Evolutionary conservation across 2,113 vertebrate genomes (phyloP).

Genomic region (Capreolus pygargus): DNA sequence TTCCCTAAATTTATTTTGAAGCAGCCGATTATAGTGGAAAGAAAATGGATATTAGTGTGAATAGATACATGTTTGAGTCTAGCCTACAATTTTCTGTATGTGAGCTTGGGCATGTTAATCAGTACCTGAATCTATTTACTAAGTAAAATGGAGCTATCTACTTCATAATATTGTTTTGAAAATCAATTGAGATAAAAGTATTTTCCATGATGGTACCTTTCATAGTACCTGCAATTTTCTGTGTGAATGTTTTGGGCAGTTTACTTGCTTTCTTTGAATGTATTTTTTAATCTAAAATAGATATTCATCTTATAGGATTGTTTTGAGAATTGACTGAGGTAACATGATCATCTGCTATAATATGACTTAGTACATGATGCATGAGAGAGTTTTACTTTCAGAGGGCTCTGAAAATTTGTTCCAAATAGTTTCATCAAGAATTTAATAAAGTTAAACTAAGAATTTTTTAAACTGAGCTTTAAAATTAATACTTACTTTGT

Average conservation of each 20-base stretch:
- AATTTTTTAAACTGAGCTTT: background rate
- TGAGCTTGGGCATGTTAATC: background rate
- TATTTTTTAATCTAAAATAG: background rate
- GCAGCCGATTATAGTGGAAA: background rate
- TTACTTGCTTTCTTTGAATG: background rate
- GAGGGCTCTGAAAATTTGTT: background rate
- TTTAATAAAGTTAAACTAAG: constrained; percentile 17
- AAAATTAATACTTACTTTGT: background rate
- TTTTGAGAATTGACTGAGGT: background rate
- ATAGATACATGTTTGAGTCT: background rate
- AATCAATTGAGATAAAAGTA: background rate
- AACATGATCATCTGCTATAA: background rate
- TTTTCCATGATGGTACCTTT: constrained; percentile 4
- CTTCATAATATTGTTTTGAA: background rate
- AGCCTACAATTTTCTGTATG: background rate
- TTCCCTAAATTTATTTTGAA: background rate
- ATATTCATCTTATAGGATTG: background rate
- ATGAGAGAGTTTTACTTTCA: background rate
- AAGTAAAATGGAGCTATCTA: background rate
- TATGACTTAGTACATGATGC: background rate
- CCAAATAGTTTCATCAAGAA: background rate
- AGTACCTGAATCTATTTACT: background rate
- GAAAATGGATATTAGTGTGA: background rate
- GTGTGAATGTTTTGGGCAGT: background rate
- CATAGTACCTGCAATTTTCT: background rate